These are phyloP conservation scores for Cryptocheilus praepositus DNA, from an alignment of 2,888 invertebrate species.

Conservation along the genomic window DNA sequence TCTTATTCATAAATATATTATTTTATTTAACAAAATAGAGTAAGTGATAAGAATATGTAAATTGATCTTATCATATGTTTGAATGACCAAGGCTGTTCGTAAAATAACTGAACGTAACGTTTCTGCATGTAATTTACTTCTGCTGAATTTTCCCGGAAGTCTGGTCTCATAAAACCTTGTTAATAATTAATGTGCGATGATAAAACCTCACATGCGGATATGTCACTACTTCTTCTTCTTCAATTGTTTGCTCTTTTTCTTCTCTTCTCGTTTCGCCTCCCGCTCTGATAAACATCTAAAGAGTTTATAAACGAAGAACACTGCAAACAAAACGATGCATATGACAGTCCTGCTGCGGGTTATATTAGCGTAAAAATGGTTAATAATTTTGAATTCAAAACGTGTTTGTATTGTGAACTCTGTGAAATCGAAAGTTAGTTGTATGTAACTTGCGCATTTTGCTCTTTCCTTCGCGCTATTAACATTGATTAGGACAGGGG, in stretches of 20 bases:
- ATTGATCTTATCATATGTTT: conserved; percentile 27
- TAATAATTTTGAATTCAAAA: conserved; percentile 5
- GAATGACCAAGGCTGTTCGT: neutral
- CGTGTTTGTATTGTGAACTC: neutral
- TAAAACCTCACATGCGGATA: neutral
- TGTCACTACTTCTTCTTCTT: conserved; percentile 84
- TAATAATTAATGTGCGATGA: neutral
- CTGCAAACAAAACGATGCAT: conserved; percentile 77
- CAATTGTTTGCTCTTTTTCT: conserved; percentile 86
- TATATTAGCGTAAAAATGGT: conserved; percentile 1
- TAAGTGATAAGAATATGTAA: conserved; percentile 30
- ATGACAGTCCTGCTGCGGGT: too few species aligned
- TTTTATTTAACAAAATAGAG: conserved; percentile 60
- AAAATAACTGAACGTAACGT: conserved; percentile 7
- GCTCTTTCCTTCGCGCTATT: too few species aligned
- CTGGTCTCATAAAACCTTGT: neutral
- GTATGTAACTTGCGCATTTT: neutral
- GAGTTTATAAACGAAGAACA: conserved; percentile 90
- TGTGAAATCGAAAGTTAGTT: neutral
- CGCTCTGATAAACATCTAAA: conserved; percentile 87
- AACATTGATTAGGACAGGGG: too few species aligned
- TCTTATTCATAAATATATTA: conserved; percentile 55
- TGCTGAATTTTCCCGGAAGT: neutral
- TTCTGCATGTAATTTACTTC: neutral
- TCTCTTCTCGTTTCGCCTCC: conserved; percentile 86